These are phyloP conservation scores for Falcunculus frontatus DNA, from an alignment of 2,113 vertebrate species.

Conservation along the genomic window DNA sequence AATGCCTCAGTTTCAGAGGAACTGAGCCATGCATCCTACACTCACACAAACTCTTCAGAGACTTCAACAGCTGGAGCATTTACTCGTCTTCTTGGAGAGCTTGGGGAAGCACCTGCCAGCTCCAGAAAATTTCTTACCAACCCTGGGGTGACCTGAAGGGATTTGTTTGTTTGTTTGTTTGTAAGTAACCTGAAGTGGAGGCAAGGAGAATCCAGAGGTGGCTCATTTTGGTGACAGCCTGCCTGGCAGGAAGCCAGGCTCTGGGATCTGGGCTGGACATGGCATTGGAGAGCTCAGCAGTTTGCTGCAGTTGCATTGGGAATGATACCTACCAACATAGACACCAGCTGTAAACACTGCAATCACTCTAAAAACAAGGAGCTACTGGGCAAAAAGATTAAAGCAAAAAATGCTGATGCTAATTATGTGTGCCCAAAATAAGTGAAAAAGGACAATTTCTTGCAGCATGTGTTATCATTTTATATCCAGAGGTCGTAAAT, in stretches of 20 bases:
- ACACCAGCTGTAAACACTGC: not conserved
- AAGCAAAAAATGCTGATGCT: not conserved
- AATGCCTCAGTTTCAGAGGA: not conserved
- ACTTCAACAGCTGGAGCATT: not conserved
- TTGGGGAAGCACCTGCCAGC: rapidly evolving
- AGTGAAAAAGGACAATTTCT: not conserved
- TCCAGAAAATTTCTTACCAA: not conserved
- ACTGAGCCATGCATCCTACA: not conserved
- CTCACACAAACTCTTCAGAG: rapidly evolving
- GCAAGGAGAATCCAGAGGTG: not conserved
- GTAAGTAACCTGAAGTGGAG: not conserved
- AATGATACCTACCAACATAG: not conserved
- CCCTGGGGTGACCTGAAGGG: not conserved
- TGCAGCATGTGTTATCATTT: not conserved
- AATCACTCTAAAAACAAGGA: not conserved
- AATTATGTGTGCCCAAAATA: not conserved
- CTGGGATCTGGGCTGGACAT: rapidly evolving
- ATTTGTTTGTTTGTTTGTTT: not conserved
- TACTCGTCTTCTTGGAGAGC: not conserved
- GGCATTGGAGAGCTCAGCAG: not conserved
- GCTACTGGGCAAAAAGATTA: not conserved
- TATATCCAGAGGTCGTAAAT: not conserved
- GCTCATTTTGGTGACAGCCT: not conserved
- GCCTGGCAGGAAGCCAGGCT: not conserved
- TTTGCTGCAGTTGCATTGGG: rapidly evolving